Percentiles rank a stretch among this genome's conserved stretches.
Conservation (phyloP, 2,113 vertebrate genomes). For the Coryphaenoides rupestris region DNA sequence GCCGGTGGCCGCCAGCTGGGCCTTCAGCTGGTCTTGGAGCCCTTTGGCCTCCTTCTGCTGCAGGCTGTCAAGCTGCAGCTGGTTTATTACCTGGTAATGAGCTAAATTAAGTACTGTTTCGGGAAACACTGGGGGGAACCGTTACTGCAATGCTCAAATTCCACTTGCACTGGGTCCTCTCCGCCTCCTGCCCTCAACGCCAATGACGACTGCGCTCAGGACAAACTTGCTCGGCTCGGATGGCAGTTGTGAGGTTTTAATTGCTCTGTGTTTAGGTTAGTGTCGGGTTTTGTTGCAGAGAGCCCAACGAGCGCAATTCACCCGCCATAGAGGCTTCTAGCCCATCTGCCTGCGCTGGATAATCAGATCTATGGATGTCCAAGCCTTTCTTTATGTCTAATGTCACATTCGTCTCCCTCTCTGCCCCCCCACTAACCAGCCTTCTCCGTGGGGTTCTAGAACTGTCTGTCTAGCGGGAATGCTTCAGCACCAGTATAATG, state of each 20-base stretch:
- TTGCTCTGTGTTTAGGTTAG: background rate
- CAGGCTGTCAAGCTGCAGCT: background rate
- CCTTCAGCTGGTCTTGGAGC: too few relatives aligned
- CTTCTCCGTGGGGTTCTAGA: slow-evolving; percentile 9
- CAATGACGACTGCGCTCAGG: background rate
- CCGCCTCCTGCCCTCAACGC: background rate
- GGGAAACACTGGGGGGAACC: background rate
- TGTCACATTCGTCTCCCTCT: too few relatives aligned
- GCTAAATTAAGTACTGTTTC: background rate
- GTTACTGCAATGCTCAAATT: background rate
- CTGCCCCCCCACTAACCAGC: background rate
- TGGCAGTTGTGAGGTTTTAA: background rate
- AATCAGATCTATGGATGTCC: background rate
- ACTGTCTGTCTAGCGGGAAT: slow-evolving; percentile 36
- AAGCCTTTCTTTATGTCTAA: background rate
- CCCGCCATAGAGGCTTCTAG: too few relatives aligned
- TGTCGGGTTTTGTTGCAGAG: too few relatives aligned
- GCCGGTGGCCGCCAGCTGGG: too few relatives aligned
- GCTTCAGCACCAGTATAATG: slow-evolving; percentile 46
- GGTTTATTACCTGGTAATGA: slow-evolving; percentile 16
- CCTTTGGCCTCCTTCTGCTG: too few relatives aligned
- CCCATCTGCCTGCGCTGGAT: background rate
- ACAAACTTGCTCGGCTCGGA: background rate
- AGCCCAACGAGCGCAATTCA: too few relatives aligned
- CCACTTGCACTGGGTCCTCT: background rate